These are phyloP conservation scores for Mesorhabditis spiculigera DNA, from an alignment of 2,888 invertebrate genomes.

Conservation along the genomic window DNA sequence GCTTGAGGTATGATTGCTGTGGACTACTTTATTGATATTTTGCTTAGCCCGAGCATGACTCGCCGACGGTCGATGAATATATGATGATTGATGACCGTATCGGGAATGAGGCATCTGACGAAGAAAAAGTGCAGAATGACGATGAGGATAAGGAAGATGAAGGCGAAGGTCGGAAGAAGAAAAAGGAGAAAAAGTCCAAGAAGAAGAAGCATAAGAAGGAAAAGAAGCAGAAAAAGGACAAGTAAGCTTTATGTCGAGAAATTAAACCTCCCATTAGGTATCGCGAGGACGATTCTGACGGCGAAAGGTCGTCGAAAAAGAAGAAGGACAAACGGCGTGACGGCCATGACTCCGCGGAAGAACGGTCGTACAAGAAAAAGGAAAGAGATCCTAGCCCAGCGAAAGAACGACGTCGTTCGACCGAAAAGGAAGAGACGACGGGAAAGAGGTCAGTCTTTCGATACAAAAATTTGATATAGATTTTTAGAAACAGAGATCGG, in stretches of 20 bases:
- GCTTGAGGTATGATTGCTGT: too few relatives aligned
- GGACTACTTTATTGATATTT: too few relatives aligned
- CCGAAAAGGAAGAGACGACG: background rate
- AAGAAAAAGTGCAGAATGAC: constrained; percentile 11
- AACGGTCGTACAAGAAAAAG: constrained; percentile 16
- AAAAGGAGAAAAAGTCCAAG: constrained; percentile 31
- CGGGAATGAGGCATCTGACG: background rate
- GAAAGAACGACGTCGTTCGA: constrained; percentile 14
- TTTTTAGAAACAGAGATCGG: too few relatives aligned
- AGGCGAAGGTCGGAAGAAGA: constrained; percentile 12
- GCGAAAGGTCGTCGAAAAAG: constrained; percentile 15
- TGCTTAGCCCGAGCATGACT: too few relatives aligned
- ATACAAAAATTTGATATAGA: too few relatives aligned
- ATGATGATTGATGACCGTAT: background rate
- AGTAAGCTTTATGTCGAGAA: constrained; percentile 10
- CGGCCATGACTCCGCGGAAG: background rate
- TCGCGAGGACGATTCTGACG: constrained; percentile 11
- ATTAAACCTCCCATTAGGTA: background rate
- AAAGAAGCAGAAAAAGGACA: constrained; percentile 34
- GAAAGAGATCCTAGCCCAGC: background rate
- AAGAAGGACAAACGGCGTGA: constrained; percentile 11
- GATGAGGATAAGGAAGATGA: constrained; percentile 13
- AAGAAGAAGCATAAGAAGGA: constrained; percentile 33
- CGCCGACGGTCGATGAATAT: background rate
- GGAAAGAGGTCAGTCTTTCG: background rate